Evolutionary conservation across 1,140 invertebrate genomes (phyloP).

Genomic region (Rhizoglyphus robini): DNA sequence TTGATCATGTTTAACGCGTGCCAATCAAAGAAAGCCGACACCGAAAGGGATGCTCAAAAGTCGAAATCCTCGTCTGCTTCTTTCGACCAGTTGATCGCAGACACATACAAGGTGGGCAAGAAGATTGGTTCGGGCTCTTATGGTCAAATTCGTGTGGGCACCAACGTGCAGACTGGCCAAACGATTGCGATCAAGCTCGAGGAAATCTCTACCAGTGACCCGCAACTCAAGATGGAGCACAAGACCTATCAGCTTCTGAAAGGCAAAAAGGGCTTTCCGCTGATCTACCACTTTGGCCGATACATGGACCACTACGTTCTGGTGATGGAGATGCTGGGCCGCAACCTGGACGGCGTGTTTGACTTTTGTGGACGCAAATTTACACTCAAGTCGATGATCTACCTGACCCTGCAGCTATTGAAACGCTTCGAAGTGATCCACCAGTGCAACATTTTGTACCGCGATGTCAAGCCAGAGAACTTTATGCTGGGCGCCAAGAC

Average conservation of each 20-base stretch:
- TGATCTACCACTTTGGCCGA: neutral
- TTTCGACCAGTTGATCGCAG: neutral
- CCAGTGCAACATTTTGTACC: constrained; percentile 21
- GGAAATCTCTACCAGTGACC: neutral
- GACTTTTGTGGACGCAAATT: constrained; percentile 25
- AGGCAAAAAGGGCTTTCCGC: neutral
- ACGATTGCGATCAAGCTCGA: constrained; percentile 21
- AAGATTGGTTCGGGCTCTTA: constrained; percentile 6
- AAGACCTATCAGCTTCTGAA: neutral
- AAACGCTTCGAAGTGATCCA: constrained; percentile 19
- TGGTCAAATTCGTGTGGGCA: neutral
- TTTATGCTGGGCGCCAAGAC: constrained; percentile 27
- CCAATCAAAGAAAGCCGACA: too few species aligned
- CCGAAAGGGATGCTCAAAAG: too few species aligned
- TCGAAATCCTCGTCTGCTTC: too few species aligned
- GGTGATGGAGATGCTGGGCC: constrained; percentile 28
- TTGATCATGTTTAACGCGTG: too few species aligned
- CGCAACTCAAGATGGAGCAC: constrained; percentile 13
- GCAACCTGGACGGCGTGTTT: constrained; percentile 27
- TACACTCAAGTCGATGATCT: constrained; percentile 25
- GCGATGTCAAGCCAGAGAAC: constrained; percentile 24
- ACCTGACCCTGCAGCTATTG: constrained; percentile 23
- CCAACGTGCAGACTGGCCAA: neutral
- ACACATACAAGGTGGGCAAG: neutral
- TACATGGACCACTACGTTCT: constrained; percentile 10